Base-by-base conservation (phyloP, 1,140 invertebrate genomes). In the Mactra quadrangularis region DNA sequence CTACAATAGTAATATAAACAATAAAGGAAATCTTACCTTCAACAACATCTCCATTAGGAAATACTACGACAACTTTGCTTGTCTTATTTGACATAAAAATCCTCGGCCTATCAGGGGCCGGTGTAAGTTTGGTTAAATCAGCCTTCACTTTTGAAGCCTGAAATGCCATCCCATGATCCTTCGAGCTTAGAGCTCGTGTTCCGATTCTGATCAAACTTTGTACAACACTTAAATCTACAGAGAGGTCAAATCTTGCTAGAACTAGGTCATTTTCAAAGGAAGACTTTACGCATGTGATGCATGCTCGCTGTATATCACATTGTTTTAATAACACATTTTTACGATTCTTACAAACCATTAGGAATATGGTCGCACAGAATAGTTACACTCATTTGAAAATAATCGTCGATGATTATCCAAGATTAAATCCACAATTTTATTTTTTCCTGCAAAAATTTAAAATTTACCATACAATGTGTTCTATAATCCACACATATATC, bases 1-100 rank as follows among this genome's bases (percentile, higher is more conserved):
- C n/a, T n/a, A n/a, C n/a, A n/a, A n/a, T n/a, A n/a, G n/a, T n/a
- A n/a, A n/a, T 41, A 41, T 15, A 41, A 41, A 7, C 15, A 41
- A 41, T 7, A 41, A 41, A 6, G 15, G 17, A 38, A 33, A 4
- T 41, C 90, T 84, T 89, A 91, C 90, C 90, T 89, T 91, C 89
- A 53, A 91, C 89, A 19, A 91, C 85, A 77, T 91, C 90, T 76
- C 90, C 90, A 83, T 91, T 91, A 11, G 90, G 90, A 84, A 91
- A 91, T 3, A 91, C 88, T 13, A 91, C 88, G 19, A 91, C 89
- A 64, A 91, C 89, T 71, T 90, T 90, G 75, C 89, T 87, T 31
- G 89, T 89, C 59, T 89, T 90, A 85, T 75, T 90, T n/a, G 90
- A 91, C 89, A 90, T 90, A 86, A 89, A 91, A 85, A 91, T 90